Conservation (phyloP, 2,888 invertebrate species). For the Esperia sulphurella region DNA sequence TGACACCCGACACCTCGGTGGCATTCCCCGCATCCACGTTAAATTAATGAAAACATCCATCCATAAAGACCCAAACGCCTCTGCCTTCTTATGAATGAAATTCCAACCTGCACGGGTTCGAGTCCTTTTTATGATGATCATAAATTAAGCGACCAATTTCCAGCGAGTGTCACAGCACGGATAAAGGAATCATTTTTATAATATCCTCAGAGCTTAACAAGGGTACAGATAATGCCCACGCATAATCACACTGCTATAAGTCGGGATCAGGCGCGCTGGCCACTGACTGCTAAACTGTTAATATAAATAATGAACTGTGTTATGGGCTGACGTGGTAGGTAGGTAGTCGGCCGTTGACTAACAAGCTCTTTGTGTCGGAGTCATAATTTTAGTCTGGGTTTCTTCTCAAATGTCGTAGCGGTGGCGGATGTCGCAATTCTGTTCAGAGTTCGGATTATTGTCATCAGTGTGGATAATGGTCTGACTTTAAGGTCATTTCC, state of each 20-base stretch:
- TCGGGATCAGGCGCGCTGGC: conserved; percentile 62
- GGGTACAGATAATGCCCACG: conserved; percentile 78
- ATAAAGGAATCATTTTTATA: conserved; percentile 79
- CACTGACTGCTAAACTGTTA: conserved; percentile 78
- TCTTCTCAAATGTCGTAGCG: not conserved
- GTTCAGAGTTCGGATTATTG: not conserved
- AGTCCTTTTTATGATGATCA: conserved; percentile 75
- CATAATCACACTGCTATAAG: conserved; percentile 75
- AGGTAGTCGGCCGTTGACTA: conserved; percentile 70
- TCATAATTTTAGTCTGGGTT: conserved; percentile 40
- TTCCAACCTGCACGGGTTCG: conserved; percentile 71
- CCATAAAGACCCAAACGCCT: conserved; percentile 78
- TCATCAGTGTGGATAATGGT: not conserved
- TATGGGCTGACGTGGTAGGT: conserved; percentile 67
- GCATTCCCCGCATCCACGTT: conserved; percentile 60
- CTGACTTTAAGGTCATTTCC: not conserved
- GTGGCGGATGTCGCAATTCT: not conserved
- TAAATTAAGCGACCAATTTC: conserved; percentile 78
- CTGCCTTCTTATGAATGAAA: conserved; percentile 80
- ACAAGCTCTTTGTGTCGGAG: conserved; percentile 62
- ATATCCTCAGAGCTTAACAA: conserved; percentile 78
- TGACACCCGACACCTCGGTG: conserved; percentile 65
- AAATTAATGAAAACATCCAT: conserved; percentile 79
- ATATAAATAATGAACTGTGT: conserved; percentile 79
- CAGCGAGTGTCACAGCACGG: conserved; percentile 75